These are phyloP conservation scores for Labroides dimidiatus DNA, from an alignment of 2,797 vertebrate species.

Conservation along the genomic window DNA sequence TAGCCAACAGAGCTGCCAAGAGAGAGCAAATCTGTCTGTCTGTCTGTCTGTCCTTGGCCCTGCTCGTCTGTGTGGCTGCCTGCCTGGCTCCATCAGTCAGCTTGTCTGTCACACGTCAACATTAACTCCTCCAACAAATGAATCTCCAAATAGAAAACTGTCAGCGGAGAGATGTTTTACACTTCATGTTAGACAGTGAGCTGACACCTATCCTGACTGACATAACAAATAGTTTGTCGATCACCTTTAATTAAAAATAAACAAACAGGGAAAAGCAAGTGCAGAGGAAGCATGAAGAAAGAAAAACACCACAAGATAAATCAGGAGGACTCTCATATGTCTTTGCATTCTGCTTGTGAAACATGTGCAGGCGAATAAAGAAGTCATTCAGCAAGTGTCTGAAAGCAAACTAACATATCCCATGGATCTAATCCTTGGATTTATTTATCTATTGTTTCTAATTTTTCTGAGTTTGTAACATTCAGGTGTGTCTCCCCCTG, in stretches of 20 bases:
- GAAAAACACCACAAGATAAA: background rate
- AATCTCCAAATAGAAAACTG: constrained; percentile 35
- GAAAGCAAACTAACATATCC: background rate
- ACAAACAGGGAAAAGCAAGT: background rate
- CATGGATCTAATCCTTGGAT: background rate
- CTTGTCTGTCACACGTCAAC: constrained; percentile 19
- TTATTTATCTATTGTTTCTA: too few species aligned
- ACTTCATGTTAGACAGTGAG: constrained; percentile 7
- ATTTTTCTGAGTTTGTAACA: background rate
- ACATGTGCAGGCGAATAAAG: too few species aligned
- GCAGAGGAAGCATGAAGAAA: too few species aligned
- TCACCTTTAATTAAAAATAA: background rate
- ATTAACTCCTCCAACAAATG: constrained; percentile 46
- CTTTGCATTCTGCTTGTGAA: background rate
- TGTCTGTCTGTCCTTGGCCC: constrained; percentile 4
- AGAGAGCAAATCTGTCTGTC: constrained; percentile 18
- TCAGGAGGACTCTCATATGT: background rate
- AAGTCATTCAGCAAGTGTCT: background rate
- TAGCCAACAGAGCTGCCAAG: constrained; percentile 26
- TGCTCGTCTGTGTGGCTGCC: constrained; percentile 30
- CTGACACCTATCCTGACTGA: constrained; percentile 54
- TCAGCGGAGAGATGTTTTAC: constrained; percentile 47
- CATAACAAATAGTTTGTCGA: background rate
- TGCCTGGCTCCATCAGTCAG: constrained; percentile 42
- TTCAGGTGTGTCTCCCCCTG: constrained; percentile 1